Base-by-base conservation (phyloP, 2,888 invertebrate species). In the Sphinx pinastri region DNA sequence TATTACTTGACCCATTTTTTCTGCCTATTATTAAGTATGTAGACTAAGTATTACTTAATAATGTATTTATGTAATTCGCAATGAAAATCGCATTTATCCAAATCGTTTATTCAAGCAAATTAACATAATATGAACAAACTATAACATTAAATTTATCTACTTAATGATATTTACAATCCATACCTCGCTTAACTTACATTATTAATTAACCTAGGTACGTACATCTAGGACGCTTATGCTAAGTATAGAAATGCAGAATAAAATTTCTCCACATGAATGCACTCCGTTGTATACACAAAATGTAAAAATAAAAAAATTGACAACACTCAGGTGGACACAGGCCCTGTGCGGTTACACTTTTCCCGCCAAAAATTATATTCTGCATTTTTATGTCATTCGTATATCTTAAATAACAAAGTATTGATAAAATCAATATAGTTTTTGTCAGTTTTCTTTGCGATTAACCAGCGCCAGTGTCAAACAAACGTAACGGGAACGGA, bases 91-190 rank as follows among this genome's bases (percentile, higher is more conserved):
- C 84, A 80, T 72, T 90, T 92, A 93, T 93, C 91, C 93, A 93
- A 94, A 94, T 93, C 89, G 89, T 94, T 94, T 94, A 94, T 93
- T 94, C 91, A 94, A 94, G 94, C 94, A 94, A 93, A 92, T 92
- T 88, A 94, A 93, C 92, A 91, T 93, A 93, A 90, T 92, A 92
- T 91, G 93, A 94, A 94, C 93, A 94, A 93, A 93, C 87, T 93
- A 92, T 93, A 94, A 94, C 93, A 93, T 94, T 92, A 93, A 93
- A 93, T 93, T 93, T 93, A 93, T 89, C 94, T 94, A 94, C 93
- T 93, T 93, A 93, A 88, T 92, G 90, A 93, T 93, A 94, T 94
- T 93, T 94, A 94, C 94, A 94, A 87, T 92, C 88, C 88, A 83
- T 91, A 91, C 87, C 91, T 92, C 85, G 78, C 89, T 92, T 92